phyloP scores from a whole-genome alignment of 2,113 vertebrate species.

The Misgurnus mizolepis region DNA sequence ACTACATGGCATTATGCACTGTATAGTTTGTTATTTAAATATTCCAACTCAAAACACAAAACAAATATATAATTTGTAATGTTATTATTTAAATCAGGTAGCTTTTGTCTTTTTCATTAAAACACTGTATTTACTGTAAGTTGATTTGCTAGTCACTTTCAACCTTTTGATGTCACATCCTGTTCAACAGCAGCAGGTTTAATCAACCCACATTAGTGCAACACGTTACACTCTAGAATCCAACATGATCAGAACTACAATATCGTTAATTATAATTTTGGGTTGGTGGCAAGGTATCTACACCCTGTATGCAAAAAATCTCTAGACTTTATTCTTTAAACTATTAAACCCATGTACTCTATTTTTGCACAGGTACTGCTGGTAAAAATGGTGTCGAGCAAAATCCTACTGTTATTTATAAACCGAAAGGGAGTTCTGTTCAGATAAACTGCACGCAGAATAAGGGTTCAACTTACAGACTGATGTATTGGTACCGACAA shows the following conservation, averaged over 20 bases:
- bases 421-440: conserved; percentile 12
- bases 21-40: no score
- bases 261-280: not conserved
- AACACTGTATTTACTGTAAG: no score
- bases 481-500: conserved; percentile 71
- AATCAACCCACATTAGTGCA: not conserved
- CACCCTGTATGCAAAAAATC: not conserved
- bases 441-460: conserved; percentile 44
- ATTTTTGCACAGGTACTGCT: conserved; percentile 40
- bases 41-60: no score
- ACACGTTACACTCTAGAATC: not conserved
- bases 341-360: not conserved
- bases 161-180: not conserved
- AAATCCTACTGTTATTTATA: conserved; percentile 12
- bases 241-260: not conserved
- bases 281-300: not conserved
- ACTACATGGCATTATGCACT: no score
- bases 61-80: no score
- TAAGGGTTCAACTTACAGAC: rapidly evolving
- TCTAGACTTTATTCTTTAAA: not conserved
- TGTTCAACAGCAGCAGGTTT: not conserved
- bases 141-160: not conserved
- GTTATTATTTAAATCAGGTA: no score
- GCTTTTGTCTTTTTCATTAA: no score
- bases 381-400: conserved; percentile 53